Conservation (phyloP, 2,888 invertebrate species). For the Molanna angustata region DNA sequence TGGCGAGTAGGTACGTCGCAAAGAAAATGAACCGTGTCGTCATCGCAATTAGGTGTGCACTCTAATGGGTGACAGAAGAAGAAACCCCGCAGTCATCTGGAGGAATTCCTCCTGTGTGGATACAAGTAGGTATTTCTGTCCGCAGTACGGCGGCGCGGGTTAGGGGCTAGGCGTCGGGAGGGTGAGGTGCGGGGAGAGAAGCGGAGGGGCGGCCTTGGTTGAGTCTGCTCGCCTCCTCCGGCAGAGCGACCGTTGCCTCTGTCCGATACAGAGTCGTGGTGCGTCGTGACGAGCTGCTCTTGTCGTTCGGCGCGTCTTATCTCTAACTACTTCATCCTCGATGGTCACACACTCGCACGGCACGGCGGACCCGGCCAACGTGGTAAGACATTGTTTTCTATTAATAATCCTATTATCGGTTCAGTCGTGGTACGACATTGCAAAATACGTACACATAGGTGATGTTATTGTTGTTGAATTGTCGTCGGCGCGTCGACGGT, state of each 20-base stretch:
- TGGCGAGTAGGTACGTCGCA: too few relatives aligned
- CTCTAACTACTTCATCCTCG: background rate
- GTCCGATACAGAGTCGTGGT: background rate
- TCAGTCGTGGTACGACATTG: too few relatives aligned
- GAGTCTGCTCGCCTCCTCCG: conserved; percentile 8
- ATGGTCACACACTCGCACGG: background rate
- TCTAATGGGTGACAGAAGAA: too few relatives aligned
- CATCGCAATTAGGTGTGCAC: too few relatives aligned
- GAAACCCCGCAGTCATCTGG: background rate
- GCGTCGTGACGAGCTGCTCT: background rate
- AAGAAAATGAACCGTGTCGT: too few relatives aligned
- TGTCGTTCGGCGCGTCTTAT: background rate
- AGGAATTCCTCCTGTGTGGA: background rate
- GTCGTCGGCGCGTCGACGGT: too few relatives aligned
- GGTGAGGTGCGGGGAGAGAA: too few relatives aligned
- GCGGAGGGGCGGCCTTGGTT: conserved; percentile 16
- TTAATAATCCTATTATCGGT: too few relatives aligned
- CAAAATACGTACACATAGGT: too few relatives aligned
- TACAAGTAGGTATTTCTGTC: conserved; percentile 3
- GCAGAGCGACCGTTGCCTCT: conserved; percentile 3
- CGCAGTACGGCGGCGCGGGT: conserved; percentile 9
- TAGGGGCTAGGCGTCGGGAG: background rate
- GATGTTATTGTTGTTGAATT: too few relatives aligned
- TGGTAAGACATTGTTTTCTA: too few relatives aligned
- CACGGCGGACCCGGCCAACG: too few relatives aligned